Base-by-base conservation (phyloP, 2,797 vertebrate genomes). In the Sphenodon punctatus region DNA sequence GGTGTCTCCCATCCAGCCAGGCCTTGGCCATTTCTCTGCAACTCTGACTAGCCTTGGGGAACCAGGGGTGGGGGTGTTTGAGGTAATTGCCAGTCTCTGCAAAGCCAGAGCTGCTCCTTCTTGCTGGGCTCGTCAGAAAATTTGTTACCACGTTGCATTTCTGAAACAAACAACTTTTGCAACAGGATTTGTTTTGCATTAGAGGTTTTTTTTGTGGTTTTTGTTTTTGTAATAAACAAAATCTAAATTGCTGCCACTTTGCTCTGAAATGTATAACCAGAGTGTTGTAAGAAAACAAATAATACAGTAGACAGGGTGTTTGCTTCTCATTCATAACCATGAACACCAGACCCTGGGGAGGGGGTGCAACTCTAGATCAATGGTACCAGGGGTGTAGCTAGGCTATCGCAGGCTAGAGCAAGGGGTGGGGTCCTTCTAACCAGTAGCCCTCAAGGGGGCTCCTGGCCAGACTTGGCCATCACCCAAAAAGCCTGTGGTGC, bases 81-180 rank as follows among this genome's bases (percentile, higher is more conserved):
- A n/a, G n/a, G n/a, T n/a, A n/a, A n/a, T n/a, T n/a, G n/a, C n/a
- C n/a, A n/a, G n/a, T n/a, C n/a, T 45, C 19, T 20, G 22, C 23
- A 25, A 11, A 49, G 48, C 48, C 20, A 49, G 10, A 23, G 46
- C n/a, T 25, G 46, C 46, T 12, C 8, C 46, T 45, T 45, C 9
- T 48, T 48, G 15, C 22, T 7, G 20, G 20, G 36, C 19, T 55
- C 36, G 19, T 55, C 30, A 14, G 34, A 22, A 20, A 48, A 88
- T 83, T 83, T 88, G 85, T n/a, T 86, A 63, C 86, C 86, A 67
- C 88, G 88, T 88, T 87, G 38, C 84, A 56, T n/a, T 75, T 74
- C 91, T 23, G 72, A 83, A 78, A 89, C 87, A 88, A 92, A 87
- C 91, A 90, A 77, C 88, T 91, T 90, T 93, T 91, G 91, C 88